A percentile compares a stretch with the other conserved stretches of the same genome.
Conservation (phyloP, 2,113 vertebrate species). For the Antennarius striatus region DNA sequence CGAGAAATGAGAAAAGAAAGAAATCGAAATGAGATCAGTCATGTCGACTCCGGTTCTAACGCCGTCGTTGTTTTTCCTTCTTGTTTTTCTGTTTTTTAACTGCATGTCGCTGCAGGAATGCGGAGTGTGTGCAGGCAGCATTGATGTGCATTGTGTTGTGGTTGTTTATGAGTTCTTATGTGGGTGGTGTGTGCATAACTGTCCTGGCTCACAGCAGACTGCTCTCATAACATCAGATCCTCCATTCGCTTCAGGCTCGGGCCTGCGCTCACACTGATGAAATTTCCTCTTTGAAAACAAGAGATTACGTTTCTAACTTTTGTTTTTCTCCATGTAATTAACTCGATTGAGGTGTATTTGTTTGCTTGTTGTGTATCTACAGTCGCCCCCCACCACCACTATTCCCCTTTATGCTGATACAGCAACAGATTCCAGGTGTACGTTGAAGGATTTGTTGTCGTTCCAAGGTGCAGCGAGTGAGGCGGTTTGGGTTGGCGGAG, state of each 20-base stretch:
- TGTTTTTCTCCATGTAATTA: not conserved
- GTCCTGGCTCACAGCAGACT: conserved; percentile 55
- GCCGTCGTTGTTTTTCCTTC: conserved; percentile 29
- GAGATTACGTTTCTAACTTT: not conserved
- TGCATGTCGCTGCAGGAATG: conserved; percentile 68
- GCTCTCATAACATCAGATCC: conserved; percentile 64
- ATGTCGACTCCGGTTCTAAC: not conserved
- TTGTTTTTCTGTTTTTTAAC: conserved; percentile 12
- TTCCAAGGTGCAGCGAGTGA: not conserved
- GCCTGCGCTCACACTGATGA: conserved; percentile 12
- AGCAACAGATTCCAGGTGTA: not conserved
- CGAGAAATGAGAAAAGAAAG: too few relatives aligned
- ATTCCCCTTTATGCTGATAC: not conserved
- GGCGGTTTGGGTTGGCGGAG: too few relatives aligned
- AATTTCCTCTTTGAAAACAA: conserved; percentile 30
- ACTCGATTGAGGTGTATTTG: not conserved
- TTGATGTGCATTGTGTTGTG: conserved; percentile 64
- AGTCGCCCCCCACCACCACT: not conserved
- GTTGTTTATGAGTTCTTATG: conserved; percentile 68
- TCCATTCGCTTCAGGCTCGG: conserved; percentile 43
- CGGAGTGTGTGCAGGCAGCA: conserved; percentile 66
- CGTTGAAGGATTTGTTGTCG: not conserved
- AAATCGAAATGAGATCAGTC: too few relatives aligned
- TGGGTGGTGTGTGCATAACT: conserved; percentile 69
- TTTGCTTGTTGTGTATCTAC: not conserved